phyloP scores from a whole-genome alignment of 2,113 vertebrate species.

The Pao palembangensis region DNA sequence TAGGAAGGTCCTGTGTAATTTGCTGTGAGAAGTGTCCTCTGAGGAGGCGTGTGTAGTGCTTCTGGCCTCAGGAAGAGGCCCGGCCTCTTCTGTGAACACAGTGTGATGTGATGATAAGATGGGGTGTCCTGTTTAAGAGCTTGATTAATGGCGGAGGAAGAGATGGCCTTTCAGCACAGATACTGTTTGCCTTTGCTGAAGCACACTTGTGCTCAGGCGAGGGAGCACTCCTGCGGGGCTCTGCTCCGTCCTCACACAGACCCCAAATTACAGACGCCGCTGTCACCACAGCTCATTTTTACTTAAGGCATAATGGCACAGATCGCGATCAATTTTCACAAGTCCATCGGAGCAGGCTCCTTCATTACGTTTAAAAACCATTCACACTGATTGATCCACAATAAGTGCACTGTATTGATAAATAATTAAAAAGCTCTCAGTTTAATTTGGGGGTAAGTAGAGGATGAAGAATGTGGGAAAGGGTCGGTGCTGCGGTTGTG shows the following conservation, averaged over 20 bases:
- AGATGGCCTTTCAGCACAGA: slow-evolving; percentile 64
- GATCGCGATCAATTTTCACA: slow-evolving; percentile 76
- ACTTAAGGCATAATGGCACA: slow-evolving; percentile 70
- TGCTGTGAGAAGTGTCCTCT: slow-evolving; percentile 63
- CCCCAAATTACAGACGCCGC: slow-evolving; percentile 66
- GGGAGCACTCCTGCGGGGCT: slow-evolving; percentile 44
- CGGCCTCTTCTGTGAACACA: slow-evolving; percentile 48
- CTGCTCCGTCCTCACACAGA: slow-evolving; percentile 38
- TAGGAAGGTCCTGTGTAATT: slow-evolving; percentile 60
- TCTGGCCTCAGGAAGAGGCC: slow-evolving; percentile 49
- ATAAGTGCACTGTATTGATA: slow-evolving; percentile 83
- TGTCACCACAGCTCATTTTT: slow-evolving; percentile 69
- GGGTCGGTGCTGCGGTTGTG: slow-evolving; percentile 64
- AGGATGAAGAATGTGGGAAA: slow-evolving; percentile 71
- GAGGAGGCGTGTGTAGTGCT: slow-evolving; percentile 53
- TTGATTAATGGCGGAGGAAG: slow-evolving; percentile 70
- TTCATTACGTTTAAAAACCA: slow-evolving; percentile 80
- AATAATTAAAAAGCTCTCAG: slow-evolving; percentile 87
- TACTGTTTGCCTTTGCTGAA: slow-evolving; percentile 67
- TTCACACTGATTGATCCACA: slow-evolving; percentile 75
- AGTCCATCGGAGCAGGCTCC: slow-evolving; percentile 68
- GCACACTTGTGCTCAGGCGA: slow-evolving; percentile 61
- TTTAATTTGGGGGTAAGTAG: slow-evolving; percentile 77
- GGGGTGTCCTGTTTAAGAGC: slow-evolving; percentile 72
- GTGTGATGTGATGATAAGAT: slow-evolving; percentile 67